Evolutionary conservation across 2,888 invertebrate species (phyloP).

Genomic region (Ochropleura leucogaster): DNA sequence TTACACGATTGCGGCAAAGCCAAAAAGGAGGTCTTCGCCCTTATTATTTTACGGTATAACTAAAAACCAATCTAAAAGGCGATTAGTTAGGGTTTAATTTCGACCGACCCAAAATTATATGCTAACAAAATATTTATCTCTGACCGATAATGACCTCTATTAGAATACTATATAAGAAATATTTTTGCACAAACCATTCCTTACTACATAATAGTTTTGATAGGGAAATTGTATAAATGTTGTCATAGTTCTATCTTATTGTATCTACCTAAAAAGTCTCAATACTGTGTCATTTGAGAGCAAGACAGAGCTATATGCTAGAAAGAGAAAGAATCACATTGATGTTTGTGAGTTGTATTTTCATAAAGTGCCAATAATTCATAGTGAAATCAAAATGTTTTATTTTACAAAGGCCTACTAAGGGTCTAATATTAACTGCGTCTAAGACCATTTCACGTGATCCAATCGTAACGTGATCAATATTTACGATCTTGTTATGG

Average conservation of each 20-base stretch:
- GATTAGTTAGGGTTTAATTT: not conserved
- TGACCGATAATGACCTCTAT: conserved; percentile 24
- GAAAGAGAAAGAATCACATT: not conserved
- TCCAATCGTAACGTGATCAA: not conserved
- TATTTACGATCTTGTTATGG: not conserved
- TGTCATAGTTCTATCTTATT: conserved; percentile 11
- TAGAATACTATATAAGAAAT: conserved; percentile 16
- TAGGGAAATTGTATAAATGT: conserved; percentile 23
- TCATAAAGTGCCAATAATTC: too few relatives aligned
- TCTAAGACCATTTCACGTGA: not conserved
- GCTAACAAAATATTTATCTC: not conserved
- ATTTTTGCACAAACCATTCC: conserved; percentile 57
- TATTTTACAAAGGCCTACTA: too few relatives aligned
- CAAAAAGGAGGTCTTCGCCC: not conserved
- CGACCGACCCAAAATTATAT: not conserved
- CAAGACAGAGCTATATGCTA: not conserved
- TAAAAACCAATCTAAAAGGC: not conserved
- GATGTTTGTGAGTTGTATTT: not conserved
- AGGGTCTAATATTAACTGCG: not conserved
- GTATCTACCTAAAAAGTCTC: not conserved
- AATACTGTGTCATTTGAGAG: not conserved
- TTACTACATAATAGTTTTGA: not conserved
- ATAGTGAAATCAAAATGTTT: not conserved
- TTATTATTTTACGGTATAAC: not conserved
- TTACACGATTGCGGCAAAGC: not conserved